Evolutionary conservation across 2,888 invertebrate species (phyloP).

Genomic region (Heliothis peltigera): DNA sequence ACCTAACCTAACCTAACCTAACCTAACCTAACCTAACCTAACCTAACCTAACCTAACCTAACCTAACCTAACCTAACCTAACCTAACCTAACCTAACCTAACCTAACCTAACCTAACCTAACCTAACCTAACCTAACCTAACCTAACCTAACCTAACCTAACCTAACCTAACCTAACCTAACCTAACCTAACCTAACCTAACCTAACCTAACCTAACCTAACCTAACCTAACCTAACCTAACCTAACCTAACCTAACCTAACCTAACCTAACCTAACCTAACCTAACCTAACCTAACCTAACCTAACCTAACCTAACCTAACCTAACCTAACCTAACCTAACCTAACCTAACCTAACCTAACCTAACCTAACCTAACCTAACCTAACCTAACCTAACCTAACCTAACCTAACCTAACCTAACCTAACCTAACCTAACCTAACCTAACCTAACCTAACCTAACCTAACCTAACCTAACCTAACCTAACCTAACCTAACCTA

Average conservation of each 20-base stretch:
- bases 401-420: too few species aligned
- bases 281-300: slow-evolving; percentile 49
- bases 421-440: too few species aligned
- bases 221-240: slow-evolving; percentile 53
- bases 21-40: too few species aligned
- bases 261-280: slow-evolving; percentile 48
- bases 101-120: slow-evolving; percentile 49
- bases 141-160: slow-evolving; percentile 49
- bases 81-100: slow-evolving; percentile 56
- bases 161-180: slow-evolving; percentile 55
- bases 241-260: slow-evolving; percentile 42
- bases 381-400: too few species aligned
- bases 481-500: too few species aligned
- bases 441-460: too few species aligned
- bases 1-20: too few species aligned
- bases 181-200: slow-evolving; percentile 51
- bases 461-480: too few species aligned
- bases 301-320: not conserved
- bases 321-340: not conserved
- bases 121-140: slow-evolving; percentile 41
- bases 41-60: too few species aligned
- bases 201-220: slow-evolving; percentile 53
- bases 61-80: too few species aligned
- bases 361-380: too few species aligned
- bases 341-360: not conserved